Evolutionary conservation across 2,888 invertebrate species (phyloP).

Genomic region (Himalopsyche anomala): DNA sequence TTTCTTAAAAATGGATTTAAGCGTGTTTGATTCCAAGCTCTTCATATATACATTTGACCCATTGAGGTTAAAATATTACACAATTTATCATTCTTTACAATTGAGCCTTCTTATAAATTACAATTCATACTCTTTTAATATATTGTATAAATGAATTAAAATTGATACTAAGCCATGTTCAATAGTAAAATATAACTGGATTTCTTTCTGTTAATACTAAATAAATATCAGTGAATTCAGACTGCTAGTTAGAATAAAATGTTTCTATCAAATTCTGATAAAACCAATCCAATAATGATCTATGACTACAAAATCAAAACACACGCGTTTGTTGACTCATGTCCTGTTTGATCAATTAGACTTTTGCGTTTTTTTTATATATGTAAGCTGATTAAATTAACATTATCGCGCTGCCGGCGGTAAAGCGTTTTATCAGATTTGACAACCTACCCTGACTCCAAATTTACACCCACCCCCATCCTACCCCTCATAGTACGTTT

Average conservation of each 20-base stretch:
- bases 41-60: no score
- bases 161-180: no score
- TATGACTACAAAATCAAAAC: neutral
- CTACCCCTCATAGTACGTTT: conserved; percentile 1
- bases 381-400: conserved; percentile 48
- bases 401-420: conserved; percentile 47
- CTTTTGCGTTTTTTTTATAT: conserved; percentile 37
- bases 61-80: no score
- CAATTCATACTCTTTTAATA: no score
- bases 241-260: neutral
- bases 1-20: no score
- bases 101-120: no score
- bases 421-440: conserved; percentile 64
- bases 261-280: neutral
- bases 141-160: no score
- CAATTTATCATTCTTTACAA: no score
- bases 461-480: neutral
- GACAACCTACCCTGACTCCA: conserved; percentile 59
- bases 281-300: neutral
- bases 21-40: no score
- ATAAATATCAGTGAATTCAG: no score
- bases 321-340: conserved; percentile 41
- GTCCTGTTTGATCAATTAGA: conserved; percentile 55
- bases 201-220: no score
- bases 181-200: no score